Base-by-base conservation (phyloP, 2,888 invertebrate species). In the Plagiodera versicolora region DNA sequence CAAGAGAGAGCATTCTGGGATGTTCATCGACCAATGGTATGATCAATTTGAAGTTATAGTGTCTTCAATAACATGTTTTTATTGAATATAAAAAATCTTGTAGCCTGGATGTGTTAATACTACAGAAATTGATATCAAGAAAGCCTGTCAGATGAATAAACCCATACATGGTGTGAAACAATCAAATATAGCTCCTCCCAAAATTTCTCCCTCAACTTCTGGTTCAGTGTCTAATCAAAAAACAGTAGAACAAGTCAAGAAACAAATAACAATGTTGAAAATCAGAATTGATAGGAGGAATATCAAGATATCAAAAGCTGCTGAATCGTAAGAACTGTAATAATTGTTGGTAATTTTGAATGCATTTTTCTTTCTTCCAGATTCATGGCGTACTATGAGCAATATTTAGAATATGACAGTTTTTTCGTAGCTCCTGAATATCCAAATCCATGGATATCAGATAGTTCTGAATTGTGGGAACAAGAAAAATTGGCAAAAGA, bases 1-100 rank as follows among this genome's bases (percentile, higher is more conserved):
- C 99, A 99, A 80, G 99, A 99, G 81, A 82, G 98, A 70, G 99
- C 99, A 0, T 99, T 99, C 81, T 99, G 99, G 99, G 99, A 99
- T 81, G 97, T 99, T 0, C 98, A 99, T 80, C 85, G 99, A 75
- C 99, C 99, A 9, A 96, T 98, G 89, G 94, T 95, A 79, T 83
- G 83, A 52, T 6, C 6, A 6, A 24, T 24, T 24, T 5, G 3
- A 24, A 11, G 45, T 49, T 50, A 10, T n/a, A n/a, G n/a, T n/a
- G n/a, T n/a, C n/a, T n/a, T n/a, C n/a, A n/a, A n/a, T n/a, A n/a
- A n/a, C n/a, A n/a, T n/a, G n/a, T n/a, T n/a, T n/a, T n/a, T n/a
- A n/a, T n/a, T n/a, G n/a, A 5, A 24, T 24, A 24, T 24, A 24
- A 24, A 24, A 54, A 14, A 53, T 56, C 64, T 82, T 81, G 0